A percentile compares a stretch with the other conserved stretches of the same genome.
phyloP scores from a whole-genome alignment of 2,888 invertebrate genomes.

The Callinectes sapidus region DNA sequence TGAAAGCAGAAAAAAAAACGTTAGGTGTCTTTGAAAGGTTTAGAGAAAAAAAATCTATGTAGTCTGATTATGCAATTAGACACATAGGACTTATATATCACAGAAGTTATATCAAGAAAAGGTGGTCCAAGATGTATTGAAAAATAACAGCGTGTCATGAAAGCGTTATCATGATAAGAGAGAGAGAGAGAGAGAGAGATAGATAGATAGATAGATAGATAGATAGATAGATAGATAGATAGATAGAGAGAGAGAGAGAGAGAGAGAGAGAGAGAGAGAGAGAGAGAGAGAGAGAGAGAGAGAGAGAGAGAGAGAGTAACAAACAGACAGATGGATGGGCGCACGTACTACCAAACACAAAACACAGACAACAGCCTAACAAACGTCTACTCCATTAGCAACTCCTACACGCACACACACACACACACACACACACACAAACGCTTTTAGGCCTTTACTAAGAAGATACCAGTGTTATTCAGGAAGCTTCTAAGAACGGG shows the following conservation, averaged over 20 bases:
- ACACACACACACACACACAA: conserved; percentile 10
- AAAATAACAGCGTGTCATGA: neutral
- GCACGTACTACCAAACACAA: neutral
- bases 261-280: neutral
- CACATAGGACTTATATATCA: neutral
- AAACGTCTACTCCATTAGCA: neutral
- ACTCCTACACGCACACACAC: neutral
- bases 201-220: too few species aligned
- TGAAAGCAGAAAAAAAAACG: neutral
- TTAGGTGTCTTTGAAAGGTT: neutral
- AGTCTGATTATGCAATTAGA: neutral
- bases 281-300: neutral
- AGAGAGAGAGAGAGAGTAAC: neutral
- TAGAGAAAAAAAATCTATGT: neutral
- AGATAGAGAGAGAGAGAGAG: neutral
- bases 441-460: neutral
- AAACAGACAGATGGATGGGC: neutral
- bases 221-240: too few species aligned
- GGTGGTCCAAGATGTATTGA: neutral
- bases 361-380: neutral
- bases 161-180: neutral
- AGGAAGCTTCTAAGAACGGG: neutral
- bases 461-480: neutral
- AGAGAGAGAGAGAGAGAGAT: neutral
- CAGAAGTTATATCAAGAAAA: neutral